These are phyloP conservation scores for Myrmecophaga tridactyla DNA, from an alignment of 2,113 vertebrate genomes.

Conservation along the genomic window DNA sequence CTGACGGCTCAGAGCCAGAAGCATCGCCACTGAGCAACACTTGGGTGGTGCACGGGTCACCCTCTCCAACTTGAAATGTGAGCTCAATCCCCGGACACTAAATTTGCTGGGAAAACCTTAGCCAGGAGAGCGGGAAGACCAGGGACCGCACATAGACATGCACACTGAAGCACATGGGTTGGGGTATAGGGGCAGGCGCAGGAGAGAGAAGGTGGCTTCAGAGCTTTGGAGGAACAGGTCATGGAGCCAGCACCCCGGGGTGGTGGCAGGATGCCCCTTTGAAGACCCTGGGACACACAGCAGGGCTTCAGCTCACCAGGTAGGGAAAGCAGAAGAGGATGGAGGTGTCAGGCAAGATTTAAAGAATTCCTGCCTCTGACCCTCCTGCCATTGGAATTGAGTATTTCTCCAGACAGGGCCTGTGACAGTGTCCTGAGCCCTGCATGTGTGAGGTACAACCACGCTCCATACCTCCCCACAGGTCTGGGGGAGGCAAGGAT, in stretches of 20 bases:
- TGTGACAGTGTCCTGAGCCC: background rate
- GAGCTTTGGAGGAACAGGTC: conserved; percentile 22
- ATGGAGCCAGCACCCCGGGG: background rate
- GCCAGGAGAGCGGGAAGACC: background rate
- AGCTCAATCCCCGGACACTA: conserved; percentile 19
- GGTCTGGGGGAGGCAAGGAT: background rate
- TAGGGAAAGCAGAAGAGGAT: background rate
- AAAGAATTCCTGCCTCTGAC: conserved; percentile 8
- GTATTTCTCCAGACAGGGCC: background rate
- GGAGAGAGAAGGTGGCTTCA: background rate
- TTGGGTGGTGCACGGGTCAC: background rate
- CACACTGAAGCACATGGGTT: conserved; percentile 54
- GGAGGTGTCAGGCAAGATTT: background rate
- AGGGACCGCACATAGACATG: conserved; percentile 67
- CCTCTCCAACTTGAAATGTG: background rate
- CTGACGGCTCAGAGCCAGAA: conserved; percentile 8
- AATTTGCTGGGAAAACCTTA: conserved; percentile 36
- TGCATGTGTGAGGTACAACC: background rate
- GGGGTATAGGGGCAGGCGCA: background rate
- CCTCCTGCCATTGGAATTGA: background rate
- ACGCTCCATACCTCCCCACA: background rate
- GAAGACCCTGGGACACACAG: conserved; percentile 31
- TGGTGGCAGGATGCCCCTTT: background rate
- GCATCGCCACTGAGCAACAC: background rate
- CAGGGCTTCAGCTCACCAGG: background rate